These are phyloP conservation scores for Sclerurus mexicanus DNA, from an alignment of 2,113 vertebrate genomes.

Conservation along the genomic window DNA sequence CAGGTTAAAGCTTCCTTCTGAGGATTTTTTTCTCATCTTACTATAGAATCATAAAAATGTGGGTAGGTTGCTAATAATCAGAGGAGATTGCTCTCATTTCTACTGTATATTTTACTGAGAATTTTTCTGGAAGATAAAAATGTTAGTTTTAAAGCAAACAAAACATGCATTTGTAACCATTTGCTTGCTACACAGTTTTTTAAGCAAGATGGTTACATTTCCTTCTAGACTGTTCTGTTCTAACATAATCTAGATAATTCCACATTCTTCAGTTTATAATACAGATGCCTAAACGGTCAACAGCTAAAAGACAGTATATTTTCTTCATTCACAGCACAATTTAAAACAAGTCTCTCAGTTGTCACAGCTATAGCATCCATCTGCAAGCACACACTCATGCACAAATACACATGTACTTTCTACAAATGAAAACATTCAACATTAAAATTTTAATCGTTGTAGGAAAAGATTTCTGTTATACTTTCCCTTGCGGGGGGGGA, in stretches of 20 bases:
- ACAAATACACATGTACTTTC: neutral
- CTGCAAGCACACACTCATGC: neutral
- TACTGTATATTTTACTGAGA: neutral
- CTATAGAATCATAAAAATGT: neutral
- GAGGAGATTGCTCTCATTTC: neutral
- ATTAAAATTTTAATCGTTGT: neutral
- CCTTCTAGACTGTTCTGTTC: neutral
- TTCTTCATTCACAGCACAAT: neutral
- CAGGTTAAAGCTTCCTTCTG: neutral
- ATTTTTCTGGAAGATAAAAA: slow-evolving; percentile 13
- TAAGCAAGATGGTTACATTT: neutral
- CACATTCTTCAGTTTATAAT: neutral
- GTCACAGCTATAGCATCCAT: neutral
- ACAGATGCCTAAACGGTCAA: neutral
- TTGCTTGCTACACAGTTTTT: neutral
- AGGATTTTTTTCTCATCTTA: neutral
- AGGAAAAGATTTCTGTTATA: neutral
- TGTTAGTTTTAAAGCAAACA: neutral
- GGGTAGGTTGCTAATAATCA: neutral
- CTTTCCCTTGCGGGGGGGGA: neutral
- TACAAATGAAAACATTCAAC: neutral
- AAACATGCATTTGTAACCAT: neutral
- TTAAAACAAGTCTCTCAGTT: neutral
- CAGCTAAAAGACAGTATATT: neutral
- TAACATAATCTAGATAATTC: neutral